Conservation (phyloP, 1,140 invertebrate genomes). For the Yoshiicerus persimilis region DNA sequence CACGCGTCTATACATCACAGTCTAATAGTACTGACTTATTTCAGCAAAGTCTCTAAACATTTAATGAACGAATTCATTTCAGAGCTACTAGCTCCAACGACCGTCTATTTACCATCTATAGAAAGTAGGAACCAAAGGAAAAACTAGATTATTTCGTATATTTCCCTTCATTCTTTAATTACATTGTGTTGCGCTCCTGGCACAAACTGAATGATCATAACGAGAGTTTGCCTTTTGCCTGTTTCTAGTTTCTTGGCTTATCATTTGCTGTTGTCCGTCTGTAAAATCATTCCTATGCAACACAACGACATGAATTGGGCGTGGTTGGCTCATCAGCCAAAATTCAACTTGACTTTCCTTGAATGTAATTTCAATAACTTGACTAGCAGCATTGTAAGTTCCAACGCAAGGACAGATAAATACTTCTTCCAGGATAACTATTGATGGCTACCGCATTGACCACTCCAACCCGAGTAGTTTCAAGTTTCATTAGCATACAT, state of each 20-base stretch:
- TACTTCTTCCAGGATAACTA: too few species aligned
- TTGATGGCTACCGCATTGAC: too few species aligned
- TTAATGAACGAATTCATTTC: background rate
- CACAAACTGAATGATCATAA: background rate
- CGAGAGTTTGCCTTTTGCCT: background rate
- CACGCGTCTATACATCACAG: background rate
- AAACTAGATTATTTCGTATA: background rate
- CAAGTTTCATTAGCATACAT: too few species aligned
- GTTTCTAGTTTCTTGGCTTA: background rate
- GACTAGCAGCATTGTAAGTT: too few species aligned
- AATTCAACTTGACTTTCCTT: background rate
- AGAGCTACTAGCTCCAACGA: too few species aligned
- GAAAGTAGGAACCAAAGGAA: background rate
- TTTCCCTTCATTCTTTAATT: background rate
- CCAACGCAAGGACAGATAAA: too few species aligned
- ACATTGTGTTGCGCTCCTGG: background rate
- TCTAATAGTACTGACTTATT: too few species aligned
- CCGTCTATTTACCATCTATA: background rate
- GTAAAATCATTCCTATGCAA: background rate
- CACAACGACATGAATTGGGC: background rate
- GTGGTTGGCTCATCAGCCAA: conserved; percentile 13
- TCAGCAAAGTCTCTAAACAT: background rate
- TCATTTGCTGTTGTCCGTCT: background rate
- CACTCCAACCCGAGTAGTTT: too few species aligned
- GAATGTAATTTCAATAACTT: background rate